A percentile compares a stretch with the other conserved stretches of the same genome.
phyloP scores from a whole-genome alignment of 2,888 invertebrate genomes.

The Corythucha ciliata region DNA sequence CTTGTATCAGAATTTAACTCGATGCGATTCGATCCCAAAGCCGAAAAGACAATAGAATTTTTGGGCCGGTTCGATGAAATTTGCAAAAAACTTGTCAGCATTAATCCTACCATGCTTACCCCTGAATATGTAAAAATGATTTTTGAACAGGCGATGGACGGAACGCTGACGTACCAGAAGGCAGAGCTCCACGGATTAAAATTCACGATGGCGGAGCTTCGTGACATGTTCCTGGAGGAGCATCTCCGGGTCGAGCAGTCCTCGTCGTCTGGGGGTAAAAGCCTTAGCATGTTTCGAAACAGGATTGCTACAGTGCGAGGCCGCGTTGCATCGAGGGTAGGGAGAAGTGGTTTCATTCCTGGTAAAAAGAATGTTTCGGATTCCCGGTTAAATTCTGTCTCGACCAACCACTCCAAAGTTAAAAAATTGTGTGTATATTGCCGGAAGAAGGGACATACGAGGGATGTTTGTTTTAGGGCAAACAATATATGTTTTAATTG shows the following conservation, averaged over 20 bases:
- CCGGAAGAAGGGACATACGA: no score
- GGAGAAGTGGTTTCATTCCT: no score
- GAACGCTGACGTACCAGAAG: slow-evolving; percentile 10
- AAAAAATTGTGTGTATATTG: no score
- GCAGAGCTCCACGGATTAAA: slow-evolving; percentile 6
- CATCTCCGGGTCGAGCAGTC: slow-evolving; percentile 1
- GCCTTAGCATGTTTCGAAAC: no score
- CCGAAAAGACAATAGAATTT: slow-evolving; percentile 10
- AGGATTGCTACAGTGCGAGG: no score
- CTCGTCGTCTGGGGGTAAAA: no score
- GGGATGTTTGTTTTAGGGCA: no score
- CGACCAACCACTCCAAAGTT: no score
- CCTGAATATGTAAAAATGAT: not conserved
- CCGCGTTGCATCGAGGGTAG: no score
- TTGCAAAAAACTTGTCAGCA: not conserved
- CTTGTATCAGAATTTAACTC: slow-evolving; percentile 5
- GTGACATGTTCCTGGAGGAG: slow-evolving; percentile 17
- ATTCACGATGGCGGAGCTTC: slow-evolving; percentile 5
- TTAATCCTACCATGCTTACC: not conserved
- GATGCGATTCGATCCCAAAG: slow-evolving; percentile 10
- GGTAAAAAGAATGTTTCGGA: no score
- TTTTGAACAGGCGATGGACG: slow-evolving; percentile 11
- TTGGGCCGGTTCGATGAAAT: slow-evolving; percentile 6
- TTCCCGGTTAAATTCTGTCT: no score
- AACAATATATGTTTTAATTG: no score